Percentiles rank a stretch among this genome's conserved stretches.
These are phyloP conservation scores for Itoplectis maculator DNA, from an alignment of 2,888 invertebrate genomes.

Conservation along the genomic window DNA sequence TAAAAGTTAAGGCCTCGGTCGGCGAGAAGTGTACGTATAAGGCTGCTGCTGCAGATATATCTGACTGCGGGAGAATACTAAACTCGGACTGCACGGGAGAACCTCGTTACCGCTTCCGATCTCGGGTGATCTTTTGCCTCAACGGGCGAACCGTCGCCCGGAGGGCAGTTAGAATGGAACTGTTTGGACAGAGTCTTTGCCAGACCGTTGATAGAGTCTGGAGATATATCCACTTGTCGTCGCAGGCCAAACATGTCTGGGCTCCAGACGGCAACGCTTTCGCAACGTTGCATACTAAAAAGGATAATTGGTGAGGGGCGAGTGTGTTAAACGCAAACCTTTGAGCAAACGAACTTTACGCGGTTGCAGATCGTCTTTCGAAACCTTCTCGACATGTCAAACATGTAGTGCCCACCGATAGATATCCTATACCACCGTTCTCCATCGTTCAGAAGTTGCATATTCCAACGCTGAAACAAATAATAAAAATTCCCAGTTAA, in stretches of 20 bases:
- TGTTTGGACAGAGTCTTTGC: conserved; percentile 9
- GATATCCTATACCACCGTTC: too few species aligned
- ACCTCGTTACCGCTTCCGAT: conserved; percentile 19
- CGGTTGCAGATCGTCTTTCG: background rate
- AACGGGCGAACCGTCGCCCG: background rate
- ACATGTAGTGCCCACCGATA: too few species aligned
- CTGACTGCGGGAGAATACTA: background rate
- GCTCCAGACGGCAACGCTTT: background rate
- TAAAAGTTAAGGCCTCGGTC: conserved; percentile 51
- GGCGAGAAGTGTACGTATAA: conserved; percentile 13
- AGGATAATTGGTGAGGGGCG: background rate
- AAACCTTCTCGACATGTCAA: too few species aligned
- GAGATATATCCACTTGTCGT: conserved; percentile 14
- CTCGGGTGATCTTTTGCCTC: conserved; percentile 24
- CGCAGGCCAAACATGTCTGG: background rate
- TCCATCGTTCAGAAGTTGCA: too few species aligned
- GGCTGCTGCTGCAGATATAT: conserved; percentile 10
- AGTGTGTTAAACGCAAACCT: background rate
- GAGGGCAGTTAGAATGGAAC: conserved; percentile 9
- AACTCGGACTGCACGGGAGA: conserved; percentile 6
- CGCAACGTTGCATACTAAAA: background rate
- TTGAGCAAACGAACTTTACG: background rate
- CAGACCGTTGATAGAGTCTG: background rate
- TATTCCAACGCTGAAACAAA: too few species aligned
- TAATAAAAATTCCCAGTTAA: too few species aligned